Base-by-base conservation (phyloP, 2,113 vertebrate genomes). In the Archocentrus centrarchus region DNA sequence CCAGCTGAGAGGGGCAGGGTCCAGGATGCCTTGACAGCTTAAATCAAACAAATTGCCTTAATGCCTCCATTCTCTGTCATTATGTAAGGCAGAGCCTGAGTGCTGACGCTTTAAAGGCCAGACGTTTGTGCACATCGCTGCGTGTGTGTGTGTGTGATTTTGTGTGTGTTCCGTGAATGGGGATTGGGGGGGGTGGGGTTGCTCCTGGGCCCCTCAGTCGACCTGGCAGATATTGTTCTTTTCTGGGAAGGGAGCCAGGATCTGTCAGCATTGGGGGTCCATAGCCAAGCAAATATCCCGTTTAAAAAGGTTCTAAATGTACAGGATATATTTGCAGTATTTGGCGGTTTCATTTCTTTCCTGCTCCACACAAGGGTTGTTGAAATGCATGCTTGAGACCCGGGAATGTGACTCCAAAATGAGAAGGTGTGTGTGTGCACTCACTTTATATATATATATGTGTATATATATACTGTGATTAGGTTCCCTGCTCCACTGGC, bases 11-110 rank as follows among this genome's bases (percentile, higher is more conserved):
- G 82, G 91, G 80, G 83, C 87, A 89, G 90, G 80, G 90, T 93
- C 91, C 89, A 91, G 88, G 75, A 87, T 44, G 75, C 66, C 92
- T 93, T 93, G 94, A 95, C 95, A 94, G 91, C 89, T 91, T 93
- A 94, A 95, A 94, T 94, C 91, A 95, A 94, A 95, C 94, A 95
- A 95, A 95, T 93, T 94, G 94, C 90, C 90, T 91, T 95, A 95
- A 95, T 94, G 91, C 93, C 93, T 94, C 92, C 92, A 94, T 94
- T 94, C 95, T 93, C 91, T 93, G 92, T 94, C 93, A 94, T 95
- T 94, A 94, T 94, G 93, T 92, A 92, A 94, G 91, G 89, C 91
- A 81, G 76, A 86, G 90, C 82, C 89, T 86, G 87, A 87, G 86
- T 68, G 85, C 83, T 88, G 91, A 94, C 86, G 90, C 85, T 94